Percentiles rank a stretch among this genome's conserved stretches.
Evolutionary conservation across 2,797 vertebrate genomes (phyloP).

Genomic region (Chelidonichthys spinosus): DNA sequence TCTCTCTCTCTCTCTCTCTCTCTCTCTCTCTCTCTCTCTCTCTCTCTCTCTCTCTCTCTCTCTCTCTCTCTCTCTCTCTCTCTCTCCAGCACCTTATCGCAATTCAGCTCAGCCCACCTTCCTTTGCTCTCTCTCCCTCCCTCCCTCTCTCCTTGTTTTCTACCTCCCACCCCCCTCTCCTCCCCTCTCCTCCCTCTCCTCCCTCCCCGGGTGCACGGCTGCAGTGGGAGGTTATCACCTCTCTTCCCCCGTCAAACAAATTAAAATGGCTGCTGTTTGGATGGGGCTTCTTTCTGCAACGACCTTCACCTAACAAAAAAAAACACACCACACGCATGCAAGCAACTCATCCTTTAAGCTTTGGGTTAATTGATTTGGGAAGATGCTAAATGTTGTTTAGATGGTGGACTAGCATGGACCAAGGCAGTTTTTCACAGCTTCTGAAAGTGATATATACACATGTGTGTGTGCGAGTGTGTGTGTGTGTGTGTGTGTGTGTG

Average conservation of each 20-base stretch:
- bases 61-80: constrained; percentile 53
- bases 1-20: constrained; percentile 51
- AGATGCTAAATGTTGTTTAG: neutral
- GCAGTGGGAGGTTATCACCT: constrained; percentile 72
- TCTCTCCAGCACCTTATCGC: constrained; percentile 62
- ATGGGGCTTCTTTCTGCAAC: constrained; percentile 61
- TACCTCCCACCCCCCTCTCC: neutral
- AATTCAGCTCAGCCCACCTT: constrained; percentile 65
- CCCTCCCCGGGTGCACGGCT: constrained; percentile 39
- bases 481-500: too few relatives aligned
- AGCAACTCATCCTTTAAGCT: neutral
- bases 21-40: constrained; percentile 60
- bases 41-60: too few relatives aligned
- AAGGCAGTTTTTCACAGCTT: neutral
- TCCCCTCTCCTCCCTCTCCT: neutral
- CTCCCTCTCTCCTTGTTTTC: constrained; percentile 40
- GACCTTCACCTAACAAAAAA: constrained; percentile 61
- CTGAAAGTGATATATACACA: neutral
- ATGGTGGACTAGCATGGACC: neutral
- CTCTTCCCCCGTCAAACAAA: constrained; percentile 75
- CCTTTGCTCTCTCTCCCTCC: constrained; percentile 45
- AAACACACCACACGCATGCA: neutral
- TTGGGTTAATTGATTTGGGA: constrained; percentile 6
- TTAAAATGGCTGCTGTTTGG: constrained; percentile 80
- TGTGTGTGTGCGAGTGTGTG: too few relatives aligned